Base-by-base conservation (phyloP, 2,797 vertebrate genomes). In the Emys orbicularis region DNA sequence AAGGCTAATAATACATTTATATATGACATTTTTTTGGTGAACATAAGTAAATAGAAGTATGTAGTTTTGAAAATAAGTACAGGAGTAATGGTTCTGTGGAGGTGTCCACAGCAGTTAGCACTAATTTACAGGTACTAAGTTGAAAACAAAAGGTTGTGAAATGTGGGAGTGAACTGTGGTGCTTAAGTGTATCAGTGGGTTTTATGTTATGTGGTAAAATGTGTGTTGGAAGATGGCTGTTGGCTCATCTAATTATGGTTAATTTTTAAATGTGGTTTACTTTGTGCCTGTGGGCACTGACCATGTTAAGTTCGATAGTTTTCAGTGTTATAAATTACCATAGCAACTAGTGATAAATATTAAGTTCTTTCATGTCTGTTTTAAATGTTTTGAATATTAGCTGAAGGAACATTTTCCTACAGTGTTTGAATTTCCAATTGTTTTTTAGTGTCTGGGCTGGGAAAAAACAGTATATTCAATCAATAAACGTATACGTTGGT, bases 311-410 rank as follows among this genome's bases (percentile, higher is more conserved):
- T 96, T 92, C 96, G 93, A 91, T 95, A 83, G 49, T 96, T 96
- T 97, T 97, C 91, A 95, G 76, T 95, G 89, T 93, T 97, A 81
- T 59, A 93, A 90, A 96, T 96, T 97, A 56, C 92, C 94, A 89
- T 91, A 96, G 91, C 90, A 97, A 97, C 94, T 96, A 84, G 88
- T 83, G 80, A 95, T 94, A 97, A 95, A 96, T 96, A 94, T 54
- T 86, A 96, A 96, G 50, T 95, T 84, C 92, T 92, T 96, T 97
- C 25, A 76, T 79, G 61, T 89, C 84, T 97, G 74, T 95, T 96
- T 83, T 72, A 97, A 94, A 54, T 93, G 81, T 95, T 95, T 97
- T 96, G 83, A 96, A 1, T 68, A 91, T 92, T 92, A 96, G 5
- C 92, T 95, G 82, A 92, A 95, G 29, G 52, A 91, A 76, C 5